Conservation (phyloP, 2,888 invertebrate genomes). For the Xylota sylvarum region DNA sequence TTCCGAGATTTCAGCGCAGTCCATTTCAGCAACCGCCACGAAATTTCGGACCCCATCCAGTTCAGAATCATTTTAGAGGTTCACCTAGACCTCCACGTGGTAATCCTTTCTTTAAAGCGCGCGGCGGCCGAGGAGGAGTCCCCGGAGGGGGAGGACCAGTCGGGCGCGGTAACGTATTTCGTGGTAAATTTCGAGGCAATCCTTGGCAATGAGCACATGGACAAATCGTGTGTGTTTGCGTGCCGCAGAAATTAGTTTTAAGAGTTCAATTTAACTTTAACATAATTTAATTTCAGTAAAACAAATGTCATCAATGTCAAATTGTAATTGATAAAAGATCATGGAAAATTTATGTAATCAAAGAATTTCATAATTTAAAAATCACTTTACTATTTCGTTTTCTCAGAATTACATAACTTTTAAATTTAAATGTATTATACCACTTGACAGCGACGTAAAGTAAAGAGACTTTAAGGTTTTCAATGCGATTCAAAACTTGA, state of each 20-base stretch:
- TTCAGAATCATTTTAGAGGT: constrained; percentile 65
- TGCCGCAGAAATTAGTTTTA: constrained; percentile 54
- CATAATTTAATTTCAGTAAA: constrained; percentile 43
- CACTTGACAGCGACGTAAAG: constrained; percentile 25
- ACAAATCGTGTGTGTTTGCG: constrained; percentile 13
- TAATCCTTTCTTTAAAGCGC: constrained; percentile 64
- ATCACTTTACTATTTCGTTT: constrained; percentile 16
- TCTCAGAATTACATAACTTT: constrained; percentile 24
- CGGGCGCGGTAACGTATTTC: constrained; percentile 77
- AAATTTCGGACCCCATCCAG: constrained; percentile 67
- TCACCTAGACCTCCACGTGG: constrained; percentile 64
- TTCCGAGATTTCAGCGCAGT: constrained; percentile 66
- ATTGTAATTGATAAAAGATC: constrained; percentile 21
- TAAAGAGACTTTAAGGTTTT: constrained; percentile 33
- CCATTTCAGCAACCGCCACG: constrained; percentile 71
- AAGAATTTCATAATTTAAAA: constrained; percentile 30
- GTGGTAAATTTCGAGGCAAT: constrained; percentile 83
- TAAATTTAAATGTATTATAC: constrained; percentile 26
- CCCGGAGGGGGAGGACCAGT: constrained; percentile 79
- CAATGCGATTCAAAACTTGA: constrained; percentile 38
- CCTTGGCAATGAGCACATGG: constrained; percentile 56
- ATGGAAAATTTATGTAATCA: constrained; percentile 34
- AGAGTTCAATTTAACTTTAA: constrained; percentile 36
- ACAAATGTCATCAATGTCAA: constrained; percentile 21
- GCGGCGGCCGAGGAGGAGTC: constrained; percentile 77